These are phyloP conservation scores for Leptinotarsa rubiginosa DNA, from an alignment of 2,888 invertebrate genomes.

Conservation along the genomic window DNA sequence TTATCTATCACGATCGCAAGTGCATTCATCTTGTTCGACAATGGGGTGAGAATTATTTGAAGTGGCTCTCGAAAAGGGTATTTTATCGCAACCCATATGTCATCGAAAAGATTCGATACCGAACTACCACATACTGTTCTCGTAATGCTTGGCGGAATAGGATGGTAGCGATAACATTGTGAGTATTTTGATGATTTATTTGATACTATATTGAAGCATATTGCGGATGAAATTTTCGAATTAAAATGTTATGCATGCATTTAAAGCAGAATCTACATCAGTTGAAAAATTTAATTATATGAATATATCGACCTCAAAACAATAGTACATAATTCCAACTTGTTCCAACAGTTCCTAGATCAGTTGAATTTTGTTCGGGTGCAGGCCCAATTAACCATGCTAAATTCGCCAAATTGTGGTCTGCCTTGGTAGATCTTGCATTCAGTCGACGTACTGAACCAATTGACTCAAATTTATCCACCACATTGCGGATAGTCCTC, in stretches of 20 bases:
- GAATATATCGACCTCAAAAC: no score
- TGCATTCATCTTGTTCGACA: conserved; percentile 49
- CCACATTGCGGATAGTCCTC: no score
- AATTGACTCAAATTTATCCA: no score
- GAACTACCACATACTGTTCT: conserved; percentile 30
- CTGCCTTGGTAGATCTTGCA: no score
- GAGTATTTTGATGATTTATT: conserved; percentile 26
- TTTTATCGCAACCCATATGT: conserved; percentile 55
- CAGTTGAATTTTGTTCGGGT: no score
- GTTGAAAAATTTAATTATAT: no score
- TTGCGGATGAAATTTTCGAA: background rate
- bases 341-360: no score
- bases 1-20: conserved; percentile 57
- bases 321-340: no score
- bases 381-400: no score
- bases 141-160: conserved; percentile 28
- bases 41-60: conserved; percentile 47
- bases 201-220: conserved; percentile 1
- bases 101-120: conserved; percentile 46
- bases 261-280: no score
- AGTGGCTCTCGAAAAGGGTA: conserved; percentile 51
- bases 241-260: background rate
- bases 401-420: no score
- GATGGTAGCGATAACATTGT: conserved; percentile 35
- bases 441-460: no score